These are phyloP conservation scores for Heteractis magnifica DNA, from an alignment of 92 coral and sea anemone genomes.

Conservation along the genomic window DNA sequence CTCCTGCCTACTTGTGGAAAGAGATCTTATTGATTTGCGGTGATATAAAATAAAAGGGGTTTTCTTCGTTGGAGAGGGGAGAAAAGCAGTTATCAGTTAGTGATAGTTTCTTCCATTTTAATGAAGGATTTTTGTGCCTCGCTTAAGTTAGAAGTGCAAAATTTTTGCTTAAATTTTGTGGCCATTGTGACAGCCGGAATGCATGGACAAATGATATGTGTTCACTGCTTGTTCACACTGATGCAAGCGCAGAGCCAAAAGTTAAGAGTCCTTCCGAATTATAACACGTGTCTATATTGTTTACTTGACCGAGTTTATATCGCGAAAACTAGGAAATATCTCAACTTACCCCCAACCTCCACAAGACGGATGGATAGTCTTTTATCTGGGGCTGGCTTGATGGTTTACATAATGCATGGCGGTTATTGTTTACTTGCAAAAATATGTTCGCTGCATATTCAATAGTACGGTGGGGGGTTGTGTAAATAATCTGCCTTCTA, in stretches of 20 bases:
- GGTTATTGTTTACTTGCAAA: slow-evolving; percentile 41
- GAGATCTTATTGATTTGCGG: background rate
- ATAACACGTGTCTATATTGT: background rate
- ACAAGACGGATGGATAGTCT: slow-evolving; percentile 20
- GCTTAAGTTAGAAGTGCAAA: too few species aligned
- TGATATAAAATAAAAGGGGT: background rate
- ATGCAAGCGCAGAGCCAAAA: too few species aligned
- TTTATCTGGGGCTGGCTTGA: slow-evolving; percentile 54
- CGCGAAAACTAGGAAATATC: slow-evolving; percentile 13
- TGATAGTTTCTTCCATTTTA: too few species aligned
- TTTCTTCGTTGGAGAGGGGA: background rate
- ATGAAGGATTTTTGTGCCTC: too few species aligned
- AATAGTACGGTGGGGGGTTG: slow-evolving; percentile 28
- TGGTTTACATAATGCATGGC: slow-evolving; percentile 63
- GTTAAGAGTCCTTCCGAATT: background rate
- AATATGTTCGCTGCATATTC: slow-evolving; percentile 35
- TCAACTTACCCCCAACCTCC: slow-evolving; percentile 32
- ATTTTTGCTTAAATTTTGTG: too few species aligned
- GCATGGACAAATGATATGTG: too few species aligned
- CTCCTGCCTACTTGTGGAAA: background rate
- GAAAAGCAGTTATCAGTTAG: background rate
- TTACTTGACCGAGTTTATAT: background rate
- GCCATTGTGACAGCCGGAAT: too few species aligned
- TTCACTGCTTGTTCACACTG: too few species aligned
- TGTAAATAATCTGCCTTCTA: slow-evolving; percentile 5